A percentile compares a stretch with the other conserved stretches of the same genome.
These are phyloP conservation scores for Fulmarus glacialis DNA, from an alignment of 2,113 vertebrate species.

Conservation along the genomic window DNA sequence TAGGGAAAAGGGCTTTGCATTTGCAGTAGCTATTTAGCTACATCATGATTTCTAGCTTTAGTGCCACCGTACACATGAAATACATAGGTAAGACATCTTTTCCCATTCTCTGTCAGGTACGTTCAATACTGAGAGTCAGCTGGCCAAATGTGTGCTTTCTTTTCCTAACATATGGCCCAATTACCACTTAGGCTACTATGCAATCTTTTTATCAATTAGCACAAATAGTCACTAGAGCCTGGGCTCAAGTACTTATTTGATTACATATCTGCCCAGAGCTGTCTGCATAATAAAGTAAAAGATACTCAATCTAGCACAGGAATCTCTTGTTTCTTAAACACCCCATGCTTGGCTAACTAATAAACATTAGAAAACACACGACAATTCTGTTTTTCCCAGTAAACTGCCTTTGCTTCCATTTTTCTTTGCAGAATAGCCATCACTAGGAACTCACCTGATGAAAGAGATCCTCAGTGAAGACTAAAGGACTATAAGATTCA, in stretches of 20 bases:
- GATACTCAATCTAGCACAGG: not conserved
- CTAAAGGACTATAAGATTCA: not conserved
- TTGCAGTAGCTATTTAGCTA: not conserved
- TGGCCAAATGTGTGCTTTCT: fast-evolving
- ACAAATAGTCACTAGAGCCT: not conserved
- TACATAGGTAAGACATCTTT: not conserved
- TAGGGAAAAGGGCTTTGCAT: not conserved
- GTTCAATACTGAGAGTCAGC: not conserved
- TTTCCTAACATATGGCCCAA: not conserved
- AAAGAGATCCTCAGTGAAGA: not conserved
- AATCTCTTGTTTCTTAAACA: not conserved
- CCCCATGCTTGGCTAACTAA: not conserved
- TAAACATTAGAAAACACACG: not conserved
- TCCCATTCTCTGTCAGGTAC: not conserved
- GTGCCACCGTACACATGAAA: not conserved
- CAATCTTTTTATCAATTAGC: not conserved
- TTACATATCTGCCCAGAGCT: not conserved
- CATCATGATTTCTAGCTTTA: not conserved
- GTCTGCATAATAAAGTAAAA: not conserved
- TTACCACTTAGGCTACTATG: not conserved
- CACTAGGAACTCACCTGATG: not conserved
- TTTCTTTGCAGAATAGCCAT: not conserved
- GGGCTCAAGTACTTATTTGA: not conserved
- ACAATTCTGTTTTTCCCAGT: not conserved
- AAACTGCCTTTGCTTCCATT: not conserved